Percentiles rank a stretch among this genome's conserved stretches.
Evolutionary conservation across 2,888 invertebrate genomes (phyloP).

Genomic region (Sesia bembeciformis): DNA sequence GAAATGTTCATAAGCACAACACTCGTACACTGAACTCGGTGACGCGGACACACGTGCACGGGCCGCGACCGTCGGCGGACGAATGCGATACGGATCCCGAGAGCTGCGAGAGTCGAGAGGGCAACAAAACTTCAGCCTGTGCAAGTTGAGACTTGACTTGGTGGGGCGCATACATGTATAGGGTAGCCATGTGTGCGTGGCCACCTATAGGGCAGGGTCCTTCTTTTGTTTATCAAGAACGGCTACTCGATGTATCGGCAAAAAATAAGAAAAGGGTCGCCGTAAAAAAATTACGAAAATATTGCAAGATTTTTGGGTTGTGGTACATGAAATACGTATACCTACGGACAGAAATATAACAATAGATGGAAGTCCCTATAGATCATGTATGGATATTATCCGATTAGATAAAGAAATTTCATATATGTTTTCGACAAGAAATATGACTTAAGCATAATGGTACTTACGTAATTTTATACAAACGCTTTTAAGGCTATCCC

Average conservation of each 20-base stretch:
- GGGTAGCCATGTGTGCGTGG: constrained; percentile 20
- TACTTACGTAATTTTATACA: too few species aligned
- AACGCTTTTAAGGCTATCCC: too few species aligned
- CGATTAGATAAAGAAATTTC: too few species aligned
- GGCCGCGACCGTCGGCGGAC: constrained; percentile 44
- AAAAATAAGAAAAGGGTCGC: too few species aligned
- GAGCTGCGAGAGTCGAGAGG: constrained; percentile 10
- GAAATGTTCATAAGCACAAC: constrained; percentile 59
- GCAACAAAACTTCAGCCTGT: constrained; percentile 39
- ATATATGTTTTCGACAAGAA: too few species aligned
- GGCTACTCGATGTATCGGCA: neutral
- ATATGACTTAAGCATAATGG: too few species aligned
- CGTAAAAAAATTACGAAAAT: too few species aligned
- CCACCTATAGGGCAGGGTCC: constrained; percentile 37
- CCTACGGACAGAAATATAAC: too few species aligned
- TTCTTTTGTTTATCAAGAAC: constrained; percentile 51
- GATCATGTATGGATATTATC: too few species aligned
- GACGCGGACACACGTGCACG: constrained; percentile 39
- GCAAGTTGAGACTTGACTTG: constrained; percentile 55
- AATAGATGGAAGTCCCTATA: too few species aligned
- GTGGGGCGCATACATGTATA: constrained; percentile 20
- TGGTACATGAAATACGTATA: too few species aligned
- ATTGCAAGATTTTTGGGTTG: too few species aligned
- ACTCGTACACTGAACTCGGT: constrained; percentile 56
- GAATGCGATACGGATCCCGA: constrained; percentile 34